Percentiles rank a stretch among this genome's conserved stretches.
Conservation (phyloP, 2,888 invertebrate genomes). For the Polyommatus iphigenia region DNA sequence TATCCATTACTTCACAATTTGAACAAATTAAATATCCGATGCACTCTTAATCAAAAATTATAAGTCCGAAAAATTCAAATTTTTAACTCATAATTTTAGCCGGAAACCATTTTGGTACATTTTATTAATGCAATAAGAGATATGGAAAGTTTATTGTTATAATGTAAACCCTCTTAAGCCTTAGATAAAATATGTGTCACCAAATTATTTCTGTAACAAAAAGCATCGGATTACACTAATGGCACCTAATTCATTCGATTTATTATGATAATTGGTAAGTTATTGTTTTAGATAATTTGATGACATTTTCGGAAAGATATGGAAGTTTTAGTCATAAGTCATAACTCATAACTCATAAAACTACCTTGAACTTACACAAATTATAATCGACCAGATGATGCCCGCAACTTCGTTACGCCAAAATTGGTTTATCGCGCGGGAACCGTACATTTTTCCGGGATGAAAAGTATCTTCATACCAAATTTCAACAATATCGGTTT, state of each 20-base stretch:
- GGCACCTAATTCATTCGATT: not conserved
- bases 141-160: conserved; percentile 57
- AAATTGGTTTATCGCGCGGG: not conserved
- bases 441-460: too few relatives aligned
- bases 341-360: not conserved
- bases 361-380: not conserved
- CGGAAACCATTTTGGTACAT: conserved; percentile 28
- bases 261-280: not conserved
- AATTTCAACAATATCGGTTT: too few relatives aligned
- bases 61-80: not conserved
- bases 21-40: conserved; percentile 9
- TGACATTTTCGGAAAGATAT: not conserved
- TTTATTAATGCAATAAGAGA: conserved; percentile 52
- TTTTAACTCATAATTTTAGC: not conserved
- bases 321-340: not conserved
- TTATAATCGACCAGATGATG: too few relatives aligned
- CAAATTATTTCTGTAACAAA: conserved; percentile 54
- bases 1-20: not conserved
- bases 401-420: too few relatives aligned
- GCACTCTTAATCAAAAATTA: conserved; percentile 5
- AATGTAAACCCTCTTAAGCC: conserved; percentile 68
- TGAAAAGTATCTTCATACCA: too few relatives aligned
- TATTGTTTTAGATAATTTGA: conserved; percentile 4
- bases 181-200: conserved; percentile 62
- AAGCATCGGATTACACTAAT: not conserved